Percentiles rank a stretch among this genome's conserved stretches.
phyloP scores from a whole-genome alignment of 2,113 vertebrate species.

The Corynorhinus townsendii region DNA sequence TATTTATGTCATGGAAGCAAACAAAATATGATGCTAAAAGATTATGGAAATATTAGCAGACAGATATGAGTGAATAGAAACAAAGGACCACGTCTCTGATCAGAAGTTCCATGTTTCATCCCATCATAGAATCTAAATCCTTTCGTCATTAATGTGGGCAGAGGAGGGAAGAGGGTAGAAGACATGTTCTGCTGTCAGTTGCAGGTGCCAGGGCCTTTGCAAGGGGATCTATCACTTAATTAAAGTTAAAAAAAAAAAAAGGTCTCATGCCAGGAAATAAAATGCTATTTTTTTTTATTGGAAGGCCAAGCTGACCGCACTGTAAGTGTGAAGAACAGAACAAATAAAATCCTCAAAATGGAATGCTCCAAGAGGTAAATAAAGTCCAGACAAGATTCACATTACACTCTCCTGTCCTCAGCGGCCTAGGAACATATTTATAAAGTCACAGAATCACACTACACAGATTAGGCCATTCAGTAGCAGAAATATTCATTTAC shows the following conservation, averaged over 20 bases:
- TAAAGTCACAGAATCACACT: background rate
- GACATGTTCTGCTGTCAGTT: fast-evolving
- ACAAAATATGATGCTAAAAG: background rate
- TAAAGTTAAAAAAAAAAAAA: background rate
- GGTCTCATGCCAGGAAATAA: background rate
- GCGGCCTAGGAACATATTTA: background rate
- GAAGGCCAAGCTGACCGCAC: background rate
- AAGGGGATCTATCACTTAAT: background rate
- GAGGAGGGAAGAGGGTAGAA: fast-evolving
- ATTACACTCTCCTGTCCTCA: background rate
- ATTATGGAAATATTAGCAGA: background rate
- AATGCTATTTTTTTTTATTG: background rate
- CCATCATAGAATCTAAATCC: background rate
- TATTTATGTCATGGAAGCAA: background rate
- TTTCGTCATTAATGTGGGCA: background rate
- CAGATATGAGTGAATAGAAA: background rate
- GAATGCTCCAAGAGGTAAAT: background rate
- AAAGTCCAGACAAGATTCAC: background rate
- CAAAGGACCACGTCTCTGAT: background rate
- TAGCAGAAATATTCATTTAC: background rate
- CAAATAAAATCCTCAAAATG: background rate
- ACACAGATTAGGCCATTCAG: background rate
- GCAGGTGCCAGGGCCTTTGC: no score
- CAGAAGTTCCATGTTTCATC: background rate
- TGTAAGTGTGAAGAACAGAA: background rate